Base-by-base conservation (phyloP, 1,140 invertebrate species). In the Drosophila pseudoobscura region DNA sequence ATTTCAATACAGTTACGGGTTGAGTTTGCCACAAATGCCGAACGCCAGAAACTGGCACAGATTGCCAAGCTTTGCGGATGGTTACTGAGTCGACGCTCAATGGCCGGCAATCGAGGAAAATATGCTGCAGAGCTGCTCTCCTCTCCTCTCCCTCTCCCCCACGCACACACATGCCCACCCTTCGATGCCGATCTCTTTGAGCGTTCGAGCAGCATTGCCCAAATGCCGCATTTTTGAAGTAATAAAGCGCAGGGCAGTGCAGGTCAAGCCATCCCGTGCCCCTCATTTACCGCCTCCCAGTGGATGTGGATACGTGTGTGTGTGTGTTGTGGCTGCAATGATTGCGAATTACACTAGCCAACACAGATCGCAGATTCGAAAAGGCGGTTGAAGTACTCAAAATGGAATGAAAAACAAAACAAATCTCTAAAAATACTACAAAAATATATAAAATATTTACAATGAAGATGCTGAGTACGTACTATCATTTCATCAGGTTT, bases 181-280 rank as follows among this genome's bases (percentile, higher is more conserved):
- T 46, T 51, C 58, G 20, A 51, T 68, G 52, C 3, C 41, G 46
- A 66, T 45, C 54, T 39, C 73, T 77, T 80, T 82, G 68, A 85
- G 66, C 68, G 62, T 58, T 62, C 65, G 72, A 39, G 35, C 35
- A 39, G 35, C 35, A 39, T 13, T 39, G 35, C 35, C 68, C 64
- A 63, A 80, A 75, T 85, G 61, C 76, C 59, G 60, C 52, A 77
- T 74, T 84, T 87, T 80, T 77, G 57, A 77, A 80, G 82, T 78
- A 80, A 85, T 77, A 84, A 70, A 65, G 55, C 57, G 43, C 53
- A 22, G 49, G 44, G 13, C 53, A 24, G 49, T 39, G 13, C 11
- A 15, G n/a, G 50, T n/a, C 17, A 17, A 44, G 9, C 3, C 35
- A 39, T 39, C 4, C 35, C 35, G 2, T 5, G 35, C 35, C 11